Evolutionary conservation across 2,113 vertebrate genomes (phyloP).

Genomic region (Gasterosteus aculeatus): DNA sequence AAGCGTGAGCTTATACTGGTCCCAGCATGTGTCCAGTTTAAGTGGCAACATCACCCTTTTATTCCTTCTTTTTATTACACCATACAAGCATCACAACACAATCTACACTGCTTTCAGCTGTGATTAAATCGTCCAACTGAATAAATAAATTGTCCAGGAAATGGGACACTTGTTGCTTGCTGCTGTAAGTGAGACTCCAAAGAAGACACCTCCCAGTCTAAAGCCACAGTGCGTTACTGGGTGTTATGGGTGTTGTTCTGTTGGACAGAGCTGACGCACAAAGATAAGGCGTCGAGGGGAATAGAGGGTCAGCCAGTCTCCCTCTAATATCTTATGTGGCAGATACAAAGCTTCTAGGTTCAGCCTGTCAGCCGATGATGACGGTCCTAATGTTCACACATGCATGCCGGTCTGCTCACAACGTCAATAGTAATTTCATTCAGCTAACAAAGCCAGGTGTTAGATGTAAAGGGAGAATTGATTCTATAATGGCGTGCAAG

Average conservation of each 20-base stretch:
- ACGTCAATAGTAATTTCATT: background rate
- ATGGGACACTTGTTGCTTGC: background rate
- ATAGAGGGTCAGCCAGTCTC: constrained; percentile 5
- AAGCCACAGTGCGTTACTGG: background rate
- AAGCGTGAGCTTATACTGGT: background rate
- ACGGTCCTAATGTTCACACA: background rate
- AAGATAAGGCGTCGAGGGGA: constrained; percentile 55
- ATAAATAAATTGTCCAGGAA: constrained; percentile 10
- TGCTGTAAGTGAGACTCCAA: constrained; percentile 1
- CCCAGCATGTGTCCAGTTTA: background rate
- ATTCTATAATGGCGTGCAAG: background rate
- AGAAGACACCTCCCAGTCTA: background rate
- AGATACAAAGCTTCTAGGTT: constrained; percentile 8
- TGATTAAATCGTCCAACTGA: constrained; percentile 1
- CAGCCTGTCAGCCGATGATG: background rate
- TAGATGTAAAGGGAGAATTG: background rate
- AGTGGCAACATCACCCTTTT: background rate
- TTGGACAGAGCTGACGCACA: constrained; percentile 38
- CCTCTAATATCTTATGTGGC: constrained; percentile 19
- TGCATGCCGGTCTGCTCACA: background rate
- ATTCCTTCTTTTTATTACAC: background rate
- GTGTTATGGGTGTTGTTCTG: constrained; percentile 51
- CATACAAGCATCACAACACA: constrained; percentile 6
- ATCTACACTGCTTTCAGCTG: constrained; percentile 7
- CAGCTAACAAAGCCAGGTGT: background rate